phyloP scores from a whole-genome alignment of 1,140 invertebrate species.

The Phenacoccus solenopsis region DNA sequence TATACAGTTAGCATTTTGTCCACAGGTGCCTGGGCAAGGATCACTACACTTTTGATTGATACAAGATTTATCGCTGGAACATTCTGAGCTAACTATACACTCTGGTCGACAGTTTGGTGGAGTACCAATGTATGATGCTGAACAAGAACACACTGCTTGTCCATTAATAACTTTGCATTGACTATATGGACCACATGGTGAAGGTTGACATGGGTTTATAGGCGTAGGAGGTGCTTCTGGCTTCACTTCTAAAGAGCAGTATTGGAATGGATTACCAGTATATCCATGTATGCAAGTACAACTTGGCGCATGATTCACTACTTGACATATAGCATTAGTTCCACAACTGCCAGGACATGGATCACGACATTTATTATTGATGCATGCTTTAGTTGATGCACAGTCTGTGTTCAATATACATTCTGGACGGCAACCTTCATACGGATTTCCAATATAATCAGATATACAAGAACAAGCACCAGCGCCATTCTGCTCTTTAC shows the following conservation, averaged over 20 bases:
- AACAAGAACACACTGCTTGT: constrained; percentile 50
- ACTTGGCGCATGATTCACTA: constrained; percentile 53
- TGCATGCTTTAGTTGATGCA: constrained; percentile 50
- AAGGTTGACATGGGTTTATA: constrained; percentile 53
- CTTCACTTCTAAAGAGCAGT: constrained; percentile 34
- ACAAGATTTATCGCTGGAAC: constrained; percentile 44
- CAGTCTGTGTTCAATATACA: constrained; percentile 58
- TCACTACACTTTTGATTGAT: constrained; percentile 44
- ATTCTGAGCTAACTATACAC: constrained; percentile 47
- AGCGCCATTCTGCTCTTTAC: constrained; percentile 48
- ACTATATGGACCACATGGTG: constrained; percentile 58
- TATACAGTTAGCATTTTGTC: constrained; percentile 41
- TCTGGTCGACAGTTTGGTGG: constrained; percentile 48
- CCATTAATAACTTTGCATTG: constrained; percentile 43
- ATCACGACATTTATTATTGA: constrained; percentile 53
- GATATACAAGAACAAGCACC: constrained; percentile 55
- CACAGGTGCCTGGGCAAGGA: constrained; percentile 41
- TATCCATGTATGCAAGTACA: constrained; percentile 56
- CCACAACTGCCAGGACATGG: constrained; percentile 60
- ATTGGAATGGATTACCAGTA: constrained; percentile 52
- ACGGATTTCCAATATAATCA: constrained; percentile 63
- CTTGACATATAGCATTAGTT: constrained; percentile 56
- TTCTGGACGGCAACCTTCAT: constrained; percentile 58
- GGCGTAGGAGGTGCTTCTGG: constrained; percentile 30
- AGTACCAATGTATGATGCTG: constrained; percentile 42